Conservation (phyloP, 2,888 invertebrate species). For the Torymus texanus region DNA sequence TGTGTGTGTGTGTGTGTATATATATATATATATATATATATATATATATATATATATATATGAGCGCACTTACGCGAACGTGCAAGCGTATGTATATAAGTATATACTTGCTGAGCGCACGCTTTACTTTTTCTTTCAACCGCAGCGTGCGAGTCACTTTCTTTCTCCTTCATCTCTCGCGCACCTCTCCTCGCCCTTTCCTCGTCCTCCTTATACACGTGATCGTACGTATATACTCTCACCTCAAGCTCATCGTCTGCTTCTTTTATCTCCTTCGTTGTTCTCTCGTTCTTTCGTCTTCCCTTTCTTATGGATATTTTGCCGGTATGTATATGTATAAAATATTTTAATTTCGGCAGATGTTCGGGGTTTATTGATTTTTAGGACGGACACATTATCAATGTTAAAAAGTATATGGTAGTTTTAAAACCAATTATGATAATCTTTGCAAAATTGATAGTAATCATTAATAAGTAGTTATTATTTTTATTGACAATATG, state of each 20-base stretch:
- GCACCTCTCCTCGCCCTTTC: not conserved
- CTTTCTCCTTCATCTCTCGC: constrained; percentile 14
- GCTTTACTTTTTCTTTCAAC: constrained; percentile 46
- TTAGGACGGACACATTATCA: too few species aligned
- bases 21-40: not conserved
- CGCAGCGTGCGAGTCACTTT: constrained; percentile 38
- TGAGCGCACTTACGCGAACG: too few species aligned
- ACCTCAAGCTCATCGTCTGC: constrained; percentile 11
- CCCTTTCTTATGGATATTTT: not conserved
- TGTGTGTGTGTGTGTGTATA: not conserved
- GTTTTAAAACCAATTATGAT: too few species aligned
- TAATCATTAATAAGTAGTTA: too few species aligned
- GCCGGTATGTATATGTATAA: not conserved
- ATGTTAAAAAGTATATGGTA: too few species aligned
- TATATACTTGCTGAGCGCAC: not conserved
- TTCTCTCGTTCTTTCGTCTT: constrained; percentile 1
- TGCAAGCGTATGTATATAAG: too few species aligned
- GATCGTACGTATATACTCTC: constrained; percentile 3
- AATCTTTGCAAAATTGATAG: too few species aligned
- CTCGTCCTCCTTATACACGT: not conserved
- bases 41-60: too few species aligned
- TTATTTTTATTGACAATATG: too few species aligned
- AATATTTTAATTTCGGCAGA: too few species aligned
- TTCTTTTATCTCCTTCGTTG: not conserved
- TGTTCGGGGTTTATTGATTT: too few species aligned